Evolutionary conservation across 1,140 invertebrate species (phyloP).

Genomic region (Pachyrhynchus sulphureomaculatus): DNA sequence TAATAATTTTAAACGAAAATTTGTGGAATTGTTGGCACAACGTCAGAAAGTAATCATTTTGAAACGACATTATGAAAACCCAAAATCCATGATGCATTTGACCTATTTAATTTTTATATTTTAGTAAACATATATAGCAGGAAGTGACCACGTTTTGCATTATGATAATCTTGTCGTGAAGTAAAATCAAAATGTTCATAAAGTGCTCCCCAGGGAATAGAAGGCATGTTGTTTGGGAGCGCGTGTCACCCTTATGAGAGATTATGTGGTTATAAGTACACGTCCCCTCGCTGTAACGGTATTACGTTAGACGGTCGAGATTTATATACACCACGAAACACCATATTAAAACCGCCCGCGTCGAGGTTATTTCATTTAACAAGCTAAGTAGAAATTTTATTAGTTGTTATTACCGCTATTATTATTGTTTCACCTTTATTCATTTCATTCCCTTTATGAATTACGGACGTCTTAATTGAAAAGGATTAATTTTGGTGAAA

Average conservation of each 20-base stretch:
- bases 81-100: no score
- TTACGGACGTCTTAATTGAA: slow-evolving; percentile 25
- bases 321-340: slow-evolving; percentile 32
- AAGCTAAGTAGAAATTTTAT: slow-evolving; percentile 31
- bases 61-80: no score
- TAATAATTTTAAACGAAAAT: no score
- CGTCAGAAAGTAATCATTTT: no score
- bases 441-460: slow-evolving; percentile 16
- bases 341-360: slow-evolving; percentile 27
- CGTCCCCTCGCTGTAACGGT: slow-evolving; percentile 19
- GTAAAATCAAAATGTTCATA: slow-evolving; percentile 28
- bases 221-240: slow-evolving; percentile 25
- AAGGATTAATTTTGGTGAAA: slow-evolving; percentile 25
- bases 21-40: no score
- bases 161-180: background rate
- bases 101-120: no score
- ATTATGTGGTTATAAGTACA: slow-evolving; percentile 35
- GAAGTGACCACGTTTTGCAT: no score
- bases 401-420: slow-evolving; percentile 28
- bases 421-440: slow-evolving; percentile 29
- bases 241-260: slow-evolving; percentile 33
- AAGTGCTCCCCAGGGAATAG: slow-evolving; percentile 25
- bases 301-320: slow-evolving; percentile 14
- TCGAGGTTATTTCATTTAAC: slow-evolving; percentile 32
- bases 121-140: no score